Conservation (phyloP, 1,140 invertebrate species). For the Mesaphorura yosii region DNA sequence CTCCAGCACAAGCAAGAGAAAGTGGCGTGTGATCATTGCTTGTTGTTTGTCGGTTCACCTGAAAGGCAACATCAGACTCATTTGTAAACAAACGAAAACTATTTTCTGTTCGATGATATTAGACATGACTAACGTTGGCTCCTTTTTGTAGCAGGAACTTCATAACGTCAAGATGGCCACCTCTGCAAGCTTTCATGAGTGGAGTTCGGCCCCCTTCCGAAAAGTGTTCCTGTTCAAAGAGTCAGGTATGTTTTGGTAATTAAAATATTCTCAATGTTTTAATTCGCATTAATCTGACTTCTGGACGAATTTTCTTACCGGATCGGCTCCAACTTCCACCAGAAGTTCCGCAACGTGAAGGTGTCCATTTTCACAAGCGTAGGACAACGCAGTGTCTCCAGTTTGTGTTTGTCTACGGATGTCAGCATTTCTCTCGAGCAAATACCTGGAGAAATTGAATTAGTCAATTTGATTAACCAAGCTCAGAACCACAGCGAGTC, state of each 20-base stretch:
- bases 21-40: slow-evolving; percentile 97
- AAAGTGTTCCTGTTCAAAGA: slow-evolving; percentile 59
- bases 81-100: neutral
- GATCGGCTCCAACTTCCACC: slow-evolving; percentile 71
- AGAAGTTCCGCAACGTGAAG: slow-evolving; percentile 85
- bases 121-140: slow-evolving; percentile 58
- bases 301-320: slow-evolving; percentile 42
- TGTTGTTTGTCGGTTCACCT: slow-evolving; percentile 69
- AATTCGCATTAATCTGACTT: neutral
- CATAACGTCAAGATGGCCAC: slow-evolving; percentile 96
- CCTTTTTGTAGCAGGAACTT: slow-evolving; percentile 88
- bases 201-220: slow-evolving; percentile 90
- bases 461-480: slow-evolving; percentile 2
- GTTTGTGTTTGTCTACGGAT: slow-evolving; percentile 88
- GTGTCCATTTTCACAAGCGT: slow-evolving; percentile 94
- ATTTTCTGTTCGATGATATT: slow-evolving; percentile 37
- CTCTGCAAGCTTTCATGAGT: slow-evolving; percentile 96
- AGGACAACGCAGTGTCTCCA: slow-evolving; percentile 91
- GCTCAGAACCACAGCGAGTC: slow-evolving; percentile 19
- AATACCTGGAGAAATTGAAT: slow-evolving; percentile 42
- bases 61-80: neutral
- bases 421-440: slow-evolving; percentile 72
- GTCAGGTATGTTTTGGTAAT: neutral
- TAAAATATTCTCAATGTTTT: neutral
- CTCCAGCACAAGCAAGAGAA: slow-evolving; percentile 90